Evolutionary conservation across 2,888 invertebrate genomes (phyloP).

Genomic region (Acrobasis consociella): DNA sequence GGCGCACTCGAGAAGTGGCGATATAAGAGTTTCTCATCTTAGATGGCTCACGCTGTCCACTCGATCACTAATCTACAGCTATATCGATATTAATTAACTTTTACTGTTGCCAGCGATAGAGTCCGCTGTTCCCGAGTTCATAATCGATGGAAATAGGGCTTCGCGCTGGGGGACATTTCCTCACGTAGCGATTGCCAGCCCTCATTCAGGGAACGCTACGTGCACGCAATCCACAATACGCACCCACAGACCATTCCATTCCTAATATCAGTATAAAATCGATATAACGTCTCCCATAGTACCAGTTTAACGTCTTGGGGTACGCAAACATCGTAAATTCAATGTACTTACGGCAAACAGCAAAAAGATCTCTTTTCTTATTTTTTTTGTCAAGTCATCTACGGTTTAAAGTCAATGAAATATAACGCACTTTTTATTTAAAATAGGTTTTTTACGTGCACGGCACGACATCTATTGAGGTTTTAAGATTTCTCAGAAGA

Average conservation of each 20-base stretch:
- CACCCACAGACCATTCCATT: slow-evolving; percentile 40
- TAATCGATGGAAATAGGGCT: slow-evolving; percentile 51
- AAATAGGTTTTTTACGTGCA: neutral
- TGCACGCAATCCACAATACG: slow-evolving; percentile 61
- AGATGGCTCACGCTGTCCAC: slow-evolving; percentile 24
- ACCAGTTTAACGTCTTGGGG: slow-evolving; percentile 17
- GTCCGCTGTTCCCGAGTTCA: slow-evolving; percentile 32
- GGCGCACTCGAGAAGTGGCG: slow-evolving; percentile 14
- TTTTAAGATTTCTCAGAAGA: too few species aligned
- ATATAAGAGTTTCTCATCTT: slow-evolving; percentile 33
- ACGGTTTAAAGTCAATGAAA: neutral
- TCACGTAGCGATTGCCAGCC: slow-evolving; percentile 61
- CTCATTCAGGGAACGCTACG: slow-evolving; percentile 60
- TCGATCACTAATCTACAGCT: slow-evolving; percentile 16
- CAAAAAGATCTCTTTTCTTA: slow-evolving; percentile 17
- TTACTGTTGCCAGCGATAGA: slow-evolving; percentile 32
- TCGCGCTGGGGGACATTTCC: slow-evolving; percentile 52
- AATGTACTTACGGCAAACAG: slow-evolving; percentile 13
- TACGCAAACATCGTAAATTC: slow-evolving; percentile 21
- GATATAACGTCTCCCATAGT: slow-evolving; percentile 31
- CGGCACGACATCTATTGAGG: too few species aligned
- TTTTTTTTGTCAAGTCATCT: slow-evolving; percentile 1
- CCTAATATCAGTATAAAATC: slow-evolving; percentile 44
- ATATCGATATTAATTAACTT: slow-evolving; percentile 22
- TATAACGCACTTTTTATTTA: neutral